phyloP scores from a whole-genome alignment of 2,888 invertebrate genomes.

The Drosophila borborema region DNA sequence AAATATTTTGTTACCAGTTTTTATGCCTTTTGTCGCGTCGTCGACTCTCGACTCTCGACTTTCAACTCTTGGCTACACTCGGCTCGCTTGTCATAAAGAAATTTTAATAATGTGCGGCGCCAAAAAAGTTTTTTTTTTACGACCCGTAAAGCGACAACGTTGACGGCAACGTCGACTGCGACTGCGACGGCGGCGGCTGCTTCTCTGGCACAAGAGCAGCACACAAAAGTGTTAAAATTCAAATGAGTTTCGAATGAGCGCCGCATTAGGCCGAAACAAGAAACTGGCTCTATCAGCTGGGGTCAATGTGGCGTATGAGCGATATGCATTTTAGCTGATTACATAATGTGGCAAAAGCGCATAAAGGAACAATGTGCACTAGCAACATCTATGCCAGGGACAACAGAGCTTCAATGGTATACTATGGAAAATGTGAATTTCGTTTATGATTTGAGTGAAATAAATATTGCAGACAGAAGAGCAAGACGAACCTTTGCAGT shows the following conservation, averaged over 20 bases:
- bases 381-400: neutral
- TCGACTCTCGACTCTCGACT: conserved; percentile 44
- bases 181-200: neutral
- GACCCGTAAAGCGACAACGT: conserved; percentile 57
- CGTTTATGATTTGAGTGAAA: neutral
- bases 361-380: neutral
- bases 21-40: conserved; percentile 80
- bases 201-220: conserved; percentile 21
- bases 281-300: conserved; percentile 59
- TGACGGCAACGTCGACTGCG: conserved; percentile 19
- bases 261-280: conserved; percentile 49
- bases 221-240: conserved; percentile 78
- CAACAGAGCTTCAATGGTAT: no score
- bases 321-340: conserved; percentile 61
- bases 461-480: neutral
- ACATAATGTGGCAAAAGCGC: conserved; percentile 18
- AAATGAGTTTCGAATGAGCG: conserved; percentile 75
- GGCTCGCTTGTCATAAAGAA: conserved; percentile 75
- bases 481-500: neutral
- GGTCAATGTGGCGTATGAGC: conserved; percentile 69
- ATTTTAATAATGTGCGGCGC: conserved; percentile 82
- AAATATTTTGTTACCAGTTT: conserved; percentile 80
- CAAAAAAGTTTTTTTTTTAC: conserved; percentile 75
- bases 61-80: conserved; percentile 47
- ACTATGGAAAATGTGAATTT: neutral